Base-by-base conservation (phyloP, 2,113 vertebrate species). In the Ginglymostoma cirratum region DNA sequence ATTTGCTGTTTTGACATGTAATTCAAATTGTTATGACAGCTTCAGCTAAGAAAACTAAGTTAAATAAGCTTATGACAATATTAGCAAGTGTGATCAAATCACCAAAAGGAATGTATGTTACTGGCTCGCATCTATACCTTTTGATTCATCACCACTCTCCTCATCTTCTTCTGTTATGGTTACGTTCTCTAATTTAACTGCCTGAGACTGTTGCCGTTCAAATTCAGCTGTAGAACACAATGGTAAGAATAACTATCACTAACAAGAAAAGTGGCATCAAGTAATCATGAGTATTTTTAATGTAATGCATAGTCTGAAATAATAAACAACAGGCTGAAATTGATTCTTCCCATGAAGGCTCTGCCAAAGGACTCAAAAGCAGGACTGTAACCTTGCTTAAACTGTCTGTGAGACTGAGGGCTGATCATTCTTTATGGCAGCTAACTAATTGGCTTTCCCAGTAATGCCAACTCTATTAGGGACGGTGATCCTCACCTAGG, bases 221-320 rank as follows among this genome's bases (percentile, higher is more conserved):
- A 90, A 55, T 61, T 90, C 87, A 90, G 52, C 87, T 90, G 45
- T 52, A 90, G 61, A 70, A 95, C 27, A 76, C n/a, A 72, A 70
- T 72, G 10, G 38, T 70, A 72, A 0, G 67, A 95, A 10, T 42
- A 69, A 42, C 23, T 7, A 67, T 94, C 61, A 48, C n/a, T 95
- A 27, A 27, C 52, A 52, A 48, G 69, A 30, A 69, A 94, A 70
- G 12, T 5, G 2, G 69, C 3, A 42, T 72, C 21, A 12, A 45
- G 42, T 24, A 94, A 92, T 21, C 38, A 69, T 6, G 38, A 69
- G 23, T 42, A 38, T 69, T 90, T 92, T 94, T 94, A 66, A 19
- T 34, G 24, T 27, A 55, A 72, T 70, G 34, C 86, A 38, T 92
- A 8, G 15, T 65, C 14, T 92, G 89, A 92, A 92, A 61, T 38